phyloP scores from a whole-genome alignment of 2,888 invertebrate species.

The Scaptomyza parva region DNA sequence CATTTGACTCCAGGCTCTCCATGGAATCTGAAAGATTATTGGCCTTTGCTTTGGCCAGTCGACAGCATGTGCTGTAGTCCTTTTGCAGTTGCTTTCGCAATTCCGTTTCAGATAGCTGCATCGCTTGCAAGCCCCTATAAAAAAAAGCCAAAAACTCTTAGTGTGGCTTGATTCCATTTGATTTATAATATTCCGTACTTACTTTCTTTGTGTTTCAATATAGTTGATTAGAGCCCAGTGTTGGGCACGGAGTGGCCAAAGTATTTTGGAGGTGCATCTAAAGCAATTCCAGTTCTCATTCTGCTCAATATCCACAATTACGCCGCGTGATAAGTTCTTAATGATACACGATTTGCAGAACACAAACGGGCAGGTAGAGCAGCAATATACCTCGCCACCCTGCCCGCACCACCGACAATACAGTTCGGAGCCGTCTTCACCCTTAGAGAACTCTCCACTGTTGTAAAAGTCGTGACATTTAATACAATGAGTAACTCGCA shows the following conservation, averaged over 20 bases:
- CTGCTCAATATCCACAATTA: conserved; percentile 89
- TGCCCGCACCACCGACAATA: conserved; percentile 94
- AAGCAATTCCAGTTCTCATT: conserved; percentile 93
- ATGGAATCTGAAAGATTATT: conserved; percentile 80
- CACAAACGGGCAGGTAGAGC: conserved; percentile 90
- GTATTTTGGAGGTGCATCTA: conserved; percentile 88
- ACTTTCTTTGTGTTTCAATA: conserved; percentile 87
- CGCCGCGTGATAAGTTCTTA: conserved; percentile 88
- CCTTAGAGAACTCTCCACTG: conserved; percentile 92
- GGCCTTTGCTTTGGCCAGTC: conserved; percentile 76
- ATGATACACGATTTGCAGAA: conserved; percentile 92
- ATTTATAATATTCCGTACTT: conserved; percentile 31
- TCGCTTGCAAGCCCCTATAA: conserved; percentile 67
- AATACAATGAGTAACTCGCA: conserved; percentile 90
- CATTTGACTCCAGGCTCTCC: conserved; percentile 79
- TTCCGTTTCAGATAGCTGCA: conserved; percentile 76
- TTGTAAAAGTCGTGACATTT: conserved; percentile 91
- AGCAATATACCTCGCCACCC: conserved; percentile 92
- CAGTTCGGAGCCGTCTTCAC: conserved; percentile 92
- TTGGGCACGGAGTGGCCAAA: conserved; percentile 88
- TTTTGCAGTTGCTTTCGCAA: conserved; percentile 68
- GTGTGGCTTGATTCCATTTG: not conserved
- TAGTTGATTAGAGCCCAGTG: conserved; percentile 90
- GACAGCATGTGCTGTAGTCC: conserved; percentile 82
- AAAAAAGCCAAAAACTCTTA: conserved; percentile 18